Evolutionary conservation across 2,888 invertebrate species (phyloP).

Genomic region (Agapetus fuscipes): DNA sequence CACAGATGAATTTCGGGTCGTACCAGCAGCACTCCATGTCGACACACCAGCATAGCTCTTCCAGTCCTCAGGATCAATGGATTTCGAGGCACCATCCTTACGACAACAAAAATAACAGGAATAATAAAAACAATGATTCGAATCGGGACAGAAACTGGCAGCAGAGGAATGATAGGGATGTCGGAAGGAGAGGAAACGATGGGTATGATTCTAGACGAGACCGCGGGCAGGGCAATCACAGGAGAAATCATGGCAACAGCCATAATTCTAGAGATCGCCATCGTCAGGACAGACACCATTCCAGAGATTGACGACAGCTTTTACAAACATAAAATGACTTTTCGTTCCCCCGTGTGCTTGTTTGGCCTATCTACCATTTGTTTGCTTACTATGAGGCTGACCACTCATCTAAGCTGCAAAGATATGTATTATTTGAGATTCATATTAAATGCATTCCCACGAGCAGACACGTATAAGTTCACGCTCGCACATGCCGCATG

Average conservation of each 20-base stretch:
- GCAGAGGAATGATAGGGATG: constrained; percentile 1
- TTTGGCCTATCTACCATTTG: no score
- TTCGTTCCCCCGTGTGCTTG: no score
- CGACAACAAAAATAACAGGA: constrained; percentile 16
- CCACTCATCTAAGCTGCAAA: no score
- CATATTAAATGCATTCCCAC: no score
- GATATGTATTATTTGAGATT: no score
- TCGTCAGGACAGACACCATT: constrained; percentile 3
- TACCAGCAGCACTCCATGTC: constrained; percentile 4
- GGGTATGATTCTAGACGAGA: not conserved
- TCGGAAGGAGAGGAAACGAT: constrained; percentile 1
- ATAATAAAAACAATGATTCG: constrained; percentile 23
- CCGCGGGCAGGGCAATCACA: not conserved
- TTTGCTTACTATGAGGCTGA: no score
- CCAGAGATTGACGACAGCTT: constrained; percentile 10
- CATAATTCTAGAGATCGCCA: not conserved
- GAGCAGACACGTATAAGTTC: no score
- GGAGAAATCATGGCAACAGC: not conserved
- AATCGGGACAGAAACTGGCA: constrained; percentile 23
- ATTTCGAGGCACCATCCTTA: constrained; percentile 39
- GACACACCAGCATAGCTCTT: constrained; percentile 27
- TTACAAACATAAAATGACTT: no score
- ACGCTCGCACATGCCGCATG: no score
- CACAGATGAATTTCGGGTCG: not conserved
- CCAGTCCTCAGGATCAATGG: constrained; percentile 45